Conservation (phyloP, 1,140 invertebrate species). For the Chlorops oryzae region DNA sequence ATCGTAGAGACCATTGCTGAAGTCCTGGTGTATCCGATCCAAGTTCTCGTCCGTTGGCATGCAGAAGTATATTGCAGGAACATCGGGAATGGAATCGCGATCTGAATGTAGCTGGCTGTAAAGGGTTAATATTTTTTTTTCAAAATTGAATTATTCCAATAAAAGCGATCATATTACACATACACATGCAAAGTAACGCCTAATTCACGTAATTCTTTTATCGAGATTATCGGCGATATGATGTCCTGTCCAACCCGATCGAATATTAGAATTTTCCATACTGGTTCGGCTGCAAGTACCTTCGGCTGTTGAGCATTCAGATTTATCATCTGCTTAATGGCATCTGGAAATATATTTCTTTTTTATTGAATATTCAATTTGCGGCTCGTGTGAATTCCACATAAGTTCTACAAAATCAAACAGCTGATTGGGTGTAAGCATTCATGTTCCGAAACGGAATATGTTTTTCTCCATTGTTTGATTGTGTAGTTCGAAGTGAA, state of each 20-base stretch:
- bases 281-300: constrained; percentile 69
- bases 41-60: constrained; percentile 96
- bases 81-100: constrained; percentile 93
- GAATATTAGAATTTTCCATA: constrained; percentile 95
- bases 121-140: neutral
- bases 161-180: constrained; percentile 40
- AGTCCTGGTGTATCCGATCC: constrained; percentile 85
- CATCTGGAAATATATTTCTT: constrained; percentile 60
- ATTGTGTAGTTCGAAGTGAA: no score
- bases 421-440: no score
- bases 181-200: constrained; percentile 97
- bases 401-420: no score
- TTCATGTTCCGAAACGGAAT: no score
- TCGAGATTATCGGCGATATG: constrained; percentile 91
- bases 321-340: constrained; percentile 90
- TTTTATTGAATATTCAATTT: no score
- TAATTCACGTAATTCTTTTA: constrained; percentile 92
- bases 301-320: constrained; percentile 77
- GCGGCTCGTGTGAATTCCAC: no score
- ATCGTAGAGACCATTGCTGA: constrained; percentile 89
- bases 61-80: constrained; percentile 98
- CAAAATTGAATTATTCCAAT: neutral
- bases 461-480: no score
- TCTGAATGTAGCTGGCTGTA: constrained; percentile 84
- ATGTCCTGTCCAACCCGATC: constrained; percentile 96